phyloP scores from a whole-genome alignment of 2,113 vertebrate genomes.

The Macroglossus sobrinus region DNA sequence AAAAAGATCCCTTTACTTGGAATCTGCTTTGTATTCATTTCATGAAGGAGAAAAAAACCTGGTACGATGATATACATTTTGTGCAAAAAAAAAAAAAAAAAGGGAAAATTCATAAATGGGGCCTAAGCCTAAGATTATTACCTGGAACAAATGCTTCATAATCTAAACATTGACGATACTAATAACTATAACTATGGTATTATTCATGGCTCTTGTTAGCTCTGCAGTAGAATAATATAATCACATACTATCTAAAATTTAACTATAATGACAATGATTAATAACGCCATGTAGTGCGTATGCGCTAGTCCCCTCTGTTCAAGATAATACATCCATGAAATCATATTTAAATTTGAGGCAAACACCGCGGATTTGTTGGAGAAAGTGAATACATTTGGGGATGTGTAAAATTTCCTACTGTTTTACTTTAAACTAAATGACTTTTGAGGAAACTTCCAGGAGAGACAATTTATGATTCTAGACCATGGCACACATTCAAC shows the following conservation, averaged over 20 bases:
- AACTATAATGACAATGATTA: slow-evolving; percentile 32
- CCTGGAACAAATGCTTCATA: not conserved
- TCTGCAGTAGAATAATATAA: not conserved
- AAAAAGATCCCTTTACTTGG: not conserved
- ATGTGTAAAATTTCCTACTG: not conserved
- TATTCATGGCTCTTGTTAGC: not conserved
- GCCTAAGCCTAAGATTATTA: not conserved
- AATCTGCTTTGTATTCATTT: slow-evolving; percentile 14
- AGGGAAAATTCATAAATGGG: not conserved
- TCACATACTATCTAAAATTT: not conserved
- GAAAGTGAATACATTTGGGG: not conserved
- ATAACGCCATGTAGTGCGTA: not conserved
- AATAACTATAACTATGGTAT: not conserved
- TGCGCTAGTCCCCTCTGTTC: not conserved
- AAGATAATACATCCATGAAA: slow-evolving; percentile 29
- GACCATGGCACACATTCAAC: not conserved
- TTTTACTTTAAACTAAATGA: not conserved
- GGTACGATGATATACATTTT: not conserved
- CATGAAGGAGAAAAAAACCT: not conserved
- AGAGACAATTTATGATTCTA: not conserved
- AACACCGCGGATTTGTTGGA: not conserved
- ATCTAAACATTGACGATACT: not conserved
- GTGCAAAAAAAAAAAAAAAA: not conserved
- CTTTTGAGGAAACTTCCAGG: not conserved
- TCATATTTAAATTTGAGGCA: slow-evolving; percentile 17